Base-by-base conservation (phyloP, 2,888 invertebrate species). In the Scotopteryx bipunctaria region DNA sequence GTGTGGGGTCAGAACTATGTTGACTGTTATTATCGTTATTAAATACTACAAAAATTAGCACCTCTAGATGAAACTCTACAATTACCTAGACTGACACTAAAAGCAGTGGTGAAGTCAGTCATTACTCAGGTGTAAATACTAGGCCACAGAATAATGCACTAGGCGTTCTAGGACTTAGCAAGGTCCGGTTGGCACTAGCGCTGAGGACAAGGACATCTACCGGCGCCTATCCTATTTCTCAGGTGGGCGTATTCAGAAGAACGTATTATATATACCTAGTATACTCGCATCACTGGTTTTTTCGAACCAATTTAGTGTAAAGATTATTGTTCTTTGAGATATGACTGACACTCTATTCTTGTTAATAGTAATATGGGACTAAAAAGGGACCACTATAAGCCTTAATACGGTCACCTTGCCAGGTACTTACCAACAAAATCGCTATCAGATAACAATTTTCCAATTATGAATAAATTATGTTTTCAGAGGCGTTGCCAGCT, bases 121-220 rank as follows among this genome's bases (percentile, higher is more conserved):
- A 54, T 54, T 54, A 54, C 43, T 53, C 47, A 43, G 53, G 47
- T 53, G 44, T 44, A 48, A 54, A 54, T 54, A 31, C 54, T 54
- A 49, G 48, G 48, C 36, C 36, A 35, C 38, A 47, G 44, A 43
- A 49, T 52, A 51, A 38, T 45, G 25, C 23, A 32, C 11, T 36
- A 38, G 50, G 35, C 25, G 42, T 13, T 25, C 35, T 41, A 43
- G 33, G 38, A 42, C 35, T 38, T 41, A 4, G 19, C 38, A 55
- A 81, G 78, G 72, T 76, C 74, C 73, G 73, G 67, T 63, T 69
- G 56, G 59, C 62, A 66, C 57, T 61, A 61, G 61, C 64, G 61
- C 69, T 68, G 70, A 69, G 71, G 75, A 63, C 81, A 81, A 81
- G 81, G 79, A 63, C 64, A 58, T 45, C 46, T 55, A 45, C 66